Base-by-base conservation (phyloP, 2,113 vertebrate genomes). In the Leptodactylus fuscus region DNA sequence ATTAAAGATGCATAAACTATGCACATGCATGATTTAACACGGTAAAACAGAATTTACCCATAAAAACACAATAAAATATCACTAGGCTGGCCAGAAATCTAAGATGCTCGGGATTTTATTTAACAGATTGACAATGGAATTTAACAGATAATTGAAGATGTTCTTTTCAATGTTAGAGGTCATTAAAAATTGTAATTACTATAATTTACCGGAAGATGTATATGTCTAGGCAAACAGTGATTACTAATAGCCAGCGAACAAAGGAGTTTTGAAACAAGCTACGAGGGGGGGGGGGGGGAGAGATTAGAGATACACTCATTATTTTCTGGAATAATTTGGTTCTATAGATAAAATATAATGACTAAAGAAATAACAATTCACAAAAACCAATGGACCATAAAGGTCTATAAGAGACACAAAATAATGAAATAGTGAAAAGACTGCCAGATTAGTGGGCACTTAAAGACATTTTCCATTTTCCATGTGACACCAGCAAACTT, bases 1-100 rank as follows among this genome's bases (percentile, higher is more conserved):
- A 89, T 91, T 89, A 89, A 71, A 85, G 83, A 75, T 76, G 85
- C 58, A 89, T 88, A 90, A 91, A 85, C 85, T 89, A 90, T 89
- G 88, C 90, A 82, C 81, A 87, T 88, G 87, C 69, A 90, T 89
- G 77, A 89, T 85, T 89, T 86, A 44, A 85, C 81, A 73, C 49
- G 62, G 24, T 73, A 71, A 85, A 80, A 80, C 76, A 34, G 78
- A 79, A 80, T 86, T 86, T 86, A 86, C 67, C 51, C 32, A 58
- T 81, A 73, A 81, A 85, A 81, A 34, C 65, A 73, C 48, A 74
- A 60, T 83, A 75, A 83, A 83, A 55, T 51, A 58, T 60, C 69
- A 74, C 49, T 48, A 46, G 34, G 76, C n/a, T 46, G 34, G 81
- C 36, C 51, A 73, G 51, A 24, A 73, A 79, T 85, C 60, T 80